Percentiles rank a stretch among this genome's conserved stretches.
Evolutionary conservation across 2,113 vertebrate species (phyloP).

Genomic region (Lophura nycthemera): DNA sequence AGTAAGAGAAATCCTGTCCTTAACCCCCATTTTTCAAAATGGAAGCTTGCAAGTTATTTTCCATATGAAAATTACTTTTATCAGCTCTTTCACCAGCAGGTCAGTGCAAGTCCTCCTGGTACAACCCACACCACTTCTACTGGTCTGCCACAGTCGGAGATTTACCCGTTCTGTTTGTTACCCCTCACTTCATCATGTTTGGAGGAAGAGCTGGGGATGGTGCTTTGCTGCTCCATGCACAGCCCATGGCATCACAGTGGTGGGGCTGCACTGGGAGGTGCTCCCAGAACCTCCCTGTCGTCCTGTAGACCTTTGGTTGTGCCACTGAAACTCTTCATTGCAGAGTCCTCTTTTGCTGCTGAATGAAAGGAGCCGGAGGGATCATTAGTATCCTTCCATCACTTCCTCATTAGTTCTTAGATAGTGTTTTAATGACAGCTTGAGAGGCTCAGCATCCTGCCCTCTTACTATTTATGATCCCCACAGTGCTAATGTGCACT

Average conservation of each 20-base stretch:
- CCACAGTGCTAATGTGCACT: constrained; percentile 88
- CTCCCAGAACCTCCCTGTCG: background rate
- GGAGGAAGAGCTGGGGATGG: background rate
- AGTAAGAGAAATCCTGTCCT: background rate
- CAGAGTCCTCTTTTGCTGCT: background rate
- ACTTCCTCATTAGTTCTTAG: constrained; percentile 87
- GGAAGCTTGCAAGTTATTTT: background rate
- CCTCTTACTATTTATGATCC: constrained; percentile 86
- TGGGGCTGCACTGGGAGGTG: background rate
- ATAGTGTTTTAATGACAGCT: constrained; percentile 85
- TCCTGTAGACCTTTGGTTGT: background rate
- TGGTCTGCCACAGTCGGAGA: background rate
- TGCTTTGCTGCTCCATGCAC: background rate
- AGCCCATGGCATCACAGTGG: background rate
- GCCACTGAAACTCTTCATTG: background rate
- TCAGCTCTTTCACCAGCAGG: background rate
- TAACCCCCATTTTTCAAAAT: background rate
- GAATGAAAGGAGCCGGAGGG: constrained; percentile 68
- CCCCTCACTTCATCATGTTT: rapidly evolving
- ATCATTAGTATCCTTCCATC: constrained; percentile 81
- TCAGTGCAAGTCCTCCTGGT: background rate
- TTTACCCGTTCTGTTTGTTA: background rate
- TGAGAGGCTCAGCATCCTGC: constrained; percentile 80
- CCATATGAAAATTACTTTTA: background rate
- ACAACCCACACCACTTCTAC: background rate